A percentile compares a stretch with the other conserved stretches of the same genome.
Evolutionary conservation across 2,888 invertebrate species (phyloP).

Genomic region (Lymantria monacha): DNA sequence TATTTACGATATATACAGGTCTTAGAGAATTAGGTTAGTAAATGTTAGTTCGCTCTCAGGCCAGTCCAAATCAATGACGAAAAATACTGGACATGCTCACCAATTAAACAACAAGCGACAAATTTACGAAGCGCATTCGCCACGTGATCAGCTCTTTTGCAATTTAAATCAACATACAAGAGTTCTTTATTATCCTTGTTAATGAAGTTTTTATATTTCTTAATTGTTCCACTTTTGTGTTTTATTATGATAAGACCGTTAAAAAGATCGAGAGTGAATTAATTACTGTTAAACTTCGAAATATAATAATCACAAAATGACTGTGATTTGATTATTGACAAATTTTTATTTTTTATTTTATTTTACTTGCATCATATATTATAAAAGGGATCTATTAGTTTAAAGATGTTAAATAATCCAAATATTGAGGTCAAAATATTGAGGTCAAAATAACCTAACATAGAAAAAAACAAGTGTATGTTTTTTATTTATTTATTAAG

Average conservation of each 20-base stretch:
- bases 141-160: constrained; percentile 52
- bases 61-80: constrained; percentile 34
- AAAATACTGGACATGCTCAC: constrained; percentile 49
- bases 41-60: constrained; percentile 51
- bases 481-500: too few species aligned
- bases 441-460: too few species aligned
- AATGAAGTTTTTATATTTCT: constrained; percentile 47
- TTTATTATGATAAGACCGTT: constrained; percentile 1
- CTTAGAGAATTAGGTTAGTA: constrained; percentile 34
- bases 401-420: too few species aligned
- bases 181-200: constrained; percentile 54
- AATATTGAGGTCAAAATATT: too few species aligned
- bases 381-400: too few species aligned
- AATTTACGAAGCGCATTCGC: constrained; percentile 37
- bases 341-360: constrained; percentile 1
- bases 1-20: constrained; percentile 38
- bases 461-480: too few species aligned
- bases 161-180: constrained; percentile 63
- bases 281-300: neutral
- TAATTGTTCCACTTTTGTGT: constrained; percentile 30
- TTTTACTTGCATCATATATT: too few species aligned
- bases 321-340: constrained; percentile 14
- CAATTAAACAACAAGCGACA: constrained; percentile 49
- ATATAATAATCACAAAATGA: neutral
- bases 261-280: constrained; percentile 3